These are phyloP conservation scores for Rhadinocentrus ornatus DNA, from an alignment of 2,797 vertebrate genomes.

Conservation along the genomic window DNA sequence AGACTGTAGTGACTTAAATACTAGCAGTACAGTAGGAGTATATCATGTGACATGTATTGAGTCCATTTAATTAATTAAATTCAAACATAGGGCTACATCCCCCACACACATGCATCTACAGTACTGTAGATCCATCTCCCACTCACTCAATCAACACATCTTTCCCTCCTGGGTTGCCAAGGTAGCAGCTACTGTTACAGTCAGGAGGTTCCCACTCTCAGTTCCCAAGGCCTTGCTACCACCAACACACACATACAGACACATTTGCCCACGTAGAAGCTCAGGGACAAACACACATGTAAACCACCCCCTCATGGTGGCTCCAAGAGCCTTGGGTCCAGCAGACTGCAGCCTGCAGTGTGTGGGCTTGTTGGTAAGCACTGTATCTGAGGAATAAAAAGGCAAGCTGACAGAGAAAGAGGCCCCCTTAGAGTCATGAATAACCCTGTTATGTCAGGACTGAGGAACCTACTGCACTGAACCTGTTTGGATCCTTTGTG, in stretches of 20 bases:
- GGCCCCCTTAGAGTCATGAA: slow-evolving; percentile 76
- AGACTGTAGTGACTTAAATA: slow-evolving; percentile 35
- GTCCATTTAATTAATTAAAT: slow-evolving; percentile 76
- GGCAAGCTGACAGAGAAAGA: slow-evolving; percentile 59
- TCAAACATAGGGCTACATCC: slow-evolving; percentile 77
- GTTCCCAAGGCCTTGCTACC: slow-evolving; percentile 78
- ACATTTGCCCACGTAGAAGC: slow-evolving; percentile 67
- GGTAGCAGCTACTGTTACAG: slow-evolving; percentile 84
- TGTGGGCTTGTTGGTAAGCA: slow-evolving; percentile 75
- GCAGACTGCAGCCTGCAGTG: slow-evolving; percentile 78
- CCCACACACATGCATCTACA: slow-evolving; percentile 71
- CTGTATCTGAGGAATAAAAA: slow-evolving; percentile 59
- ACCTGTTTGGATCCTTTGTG: slow-evolving; percentile 43
- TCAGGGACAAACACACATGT: slow-evolving; percentile 62
- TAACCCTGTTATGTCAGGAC: slow-evolving; percentile 76
- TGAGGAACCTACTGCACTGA: slow-evolving; percentile 42
- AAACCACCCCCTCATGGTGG: slow-evolving; percentile 75
- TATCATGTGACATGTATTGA: slow-evolving; percentile 60
- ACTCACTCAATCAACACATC: slow-evolving; percentile 82
- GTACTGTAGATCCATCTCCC: slow-evolving; percentile 77
- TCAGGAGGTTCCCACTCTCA: slow-evolving; percentile 82
- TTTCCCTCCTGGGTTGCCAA: slow-evolving; percentile 82
- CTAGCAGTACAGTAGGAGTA: slow-evolving; percentile 46
- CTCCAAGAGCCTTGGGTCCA: slow-evolving; percentile 78
- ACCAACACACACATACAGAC: slow-evolving; percentile 69